phyloP scores from a whole-genome alignment of 2,113 vertebrate genomes.

The Cinclus mexicanus region DNA sequence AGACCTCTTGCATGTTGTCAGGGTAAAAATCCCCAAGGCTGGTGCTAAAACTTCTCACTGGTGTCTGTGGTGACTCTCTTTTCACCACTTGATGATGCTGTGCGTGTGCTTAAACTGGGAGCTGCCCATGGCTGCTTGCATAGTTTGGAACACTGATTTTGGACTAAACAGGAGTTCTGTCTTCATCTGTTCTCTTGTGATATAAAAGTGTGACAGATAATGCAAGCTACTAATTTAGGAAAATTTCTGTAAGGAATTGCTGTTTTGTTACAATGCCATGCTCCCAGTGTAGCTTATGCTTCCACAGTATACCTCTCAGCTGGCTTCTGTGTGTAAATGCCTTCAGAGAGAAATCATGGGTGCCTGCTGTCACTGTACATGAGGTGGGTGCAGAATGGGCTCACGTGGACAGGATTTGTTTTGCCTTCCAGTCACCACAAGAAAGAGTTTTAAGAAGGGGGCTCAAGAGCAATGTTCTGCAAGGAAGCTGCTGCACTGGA shows the following conservation, averaged over 20 bases:
- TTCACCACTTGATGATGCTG: not conserved
- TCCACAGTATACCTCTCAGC: not conserved
- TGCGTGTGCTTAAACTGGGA: not conserved
- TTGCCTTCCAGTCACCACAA: not conserved
- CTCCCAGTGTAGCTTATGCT: not conserved
- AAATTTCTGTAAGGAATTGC: not conserved
- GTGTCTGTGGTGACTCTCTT: not conserved
- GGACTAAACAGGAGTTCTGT: not conserved
- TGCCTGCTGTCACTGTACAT: not conserved
- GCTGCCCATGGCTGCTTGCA: fast-evolving
- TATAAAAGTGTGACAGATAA: fast-evolving
- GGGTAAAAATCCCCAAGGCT: not conserved
- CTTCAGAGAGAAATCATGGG: not conserved
- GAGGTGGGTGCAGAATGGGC: not conserved
- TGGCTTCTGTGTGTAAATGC: not conserved
- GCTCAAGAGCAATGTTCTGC: not conserved
- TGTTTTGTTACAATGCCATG: not conserved
- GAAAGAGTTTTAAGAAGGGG: not conserved
- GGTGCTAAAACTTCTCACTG: not conserved
- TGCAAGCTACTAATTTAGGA: not conserved
- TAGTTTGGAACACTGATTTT: not conserved
- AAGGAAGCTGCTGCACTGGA: not conserved
- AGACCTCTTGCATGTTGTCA: not conserved
- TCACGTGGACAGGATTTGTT: fast-evolving
- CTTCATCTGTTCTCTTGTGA: not conserved